Conservation (phyloP, 2,113 vertebrate species). For the Ceyx cyanopectus region DNA sequence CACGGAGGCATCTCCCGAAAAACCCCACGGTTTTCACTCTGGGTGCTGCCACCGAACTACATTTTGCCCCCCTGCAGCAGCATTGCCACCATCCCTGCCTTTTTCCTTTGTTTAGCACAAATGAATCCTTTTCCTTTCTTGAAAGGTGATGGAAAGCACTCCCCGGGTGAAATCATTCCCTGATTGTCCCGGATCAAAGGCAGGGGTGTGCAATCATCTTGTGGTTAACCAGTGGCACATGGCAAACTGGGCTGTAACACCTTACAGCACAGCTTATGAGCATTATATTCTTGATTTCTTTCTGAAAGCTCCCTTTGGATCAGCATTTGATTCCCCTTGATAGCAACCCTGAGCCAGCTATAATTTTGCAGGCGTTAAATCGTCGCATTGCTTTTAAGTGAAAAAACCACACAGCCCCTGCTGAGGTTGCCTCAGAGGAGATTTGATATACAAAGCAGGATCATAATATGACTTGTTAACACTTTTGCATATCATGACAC, state of each 20-base stretch:
- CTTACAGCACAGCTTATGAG: not conserved
- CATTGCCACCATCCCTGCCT: not conserved
- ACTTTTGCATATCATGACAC: fast-evolving
- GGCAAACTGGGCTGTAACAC: not conserved
- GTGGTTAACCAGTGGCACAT: not conserved
- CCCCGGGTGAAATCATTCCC: not conserved
- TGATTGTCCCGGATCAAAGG: not conserved
- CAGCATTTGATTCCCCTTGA: not conserved
- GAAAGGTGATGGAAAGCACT: not conserved
- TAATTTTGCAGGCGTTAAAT: not conserved
- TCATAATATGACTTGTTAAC: fast-evolving
- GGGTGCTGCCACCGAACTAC: fast-evolving
- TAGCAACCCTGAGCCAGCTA: not conserved
- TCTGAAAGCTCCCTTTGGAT: not conserved
- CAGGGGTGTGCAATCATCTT: not conserved
- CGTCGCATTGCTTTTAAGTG: not conserved
- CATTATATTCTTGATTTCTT: fast-evolving
- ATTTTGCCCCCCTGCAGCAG: not conserved
- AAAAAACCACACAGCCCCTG: fast-evolving
- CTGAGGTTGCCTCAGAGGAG: not conserved
- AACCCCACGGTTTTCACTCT: fast-evolving
- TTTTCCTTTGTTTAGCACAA: not conserved
- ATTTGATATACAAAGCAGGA: not conserved
- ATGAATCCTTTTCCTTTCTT: not conserved
- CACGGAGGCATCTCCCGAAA: not conserved